Conservation (phyloP, 2,797 vertebrate species). For the Notamacropus eugenii region DNA sequence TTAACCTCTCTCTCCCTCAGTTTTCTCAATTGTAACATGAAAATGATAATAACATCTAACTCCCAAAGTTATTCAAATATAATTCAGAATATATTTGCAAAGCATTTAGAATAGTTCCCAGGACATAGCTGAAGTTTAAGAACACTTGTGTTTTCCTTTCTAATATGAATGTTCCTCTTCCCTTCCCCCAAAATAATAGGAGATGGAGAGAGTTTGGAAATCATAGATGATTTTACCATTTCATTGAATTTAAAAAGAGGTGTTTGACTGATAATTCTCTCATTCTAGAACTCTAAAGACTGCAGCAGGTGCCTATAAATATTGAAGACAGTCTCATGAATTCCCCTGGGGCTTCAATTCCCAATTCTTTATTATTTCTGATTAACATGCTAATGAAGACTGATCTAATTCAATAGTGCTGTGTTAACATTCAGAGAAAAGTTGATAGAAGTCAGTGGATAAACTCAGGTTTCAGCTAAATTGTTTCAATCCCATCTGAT, state of each 20-base stretch:
- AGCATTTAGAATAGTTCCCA: background rate
- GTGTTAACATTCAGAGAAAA: conserved; percentile 49
- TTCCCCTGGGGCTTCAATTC: conserved; percentile 24
- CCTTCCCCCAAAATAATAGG: background rate
- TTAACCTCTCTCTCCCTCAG: background rate
- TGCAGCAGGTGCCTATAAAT: conserved; percentile 35
- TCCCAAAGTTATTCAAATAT: background rate
- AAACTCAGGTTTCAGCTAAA: conserved; percentile 54
- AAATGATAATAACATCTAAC: background rate
- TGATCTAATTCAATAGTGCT: conserved; percentile 49
- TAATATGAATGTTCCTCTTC: background rate
- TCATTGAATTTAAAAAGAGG: background rate
- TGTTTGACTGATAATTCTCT: background rate
- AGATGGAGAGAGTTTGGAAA: background rate
- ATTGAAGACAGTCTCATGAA: conserved; percentile 49
- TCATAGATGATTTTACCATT: background rate
- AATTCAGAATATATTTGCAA: background rate
- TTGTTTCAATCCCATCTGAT: conserved; percentile 33
- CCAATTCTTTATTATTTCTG: conserved; percentile 50
- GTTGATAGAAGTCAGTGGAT: conserved; percentile 15
- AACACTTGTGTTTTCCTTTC: background rate
- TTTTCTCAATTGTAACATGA: background rate
- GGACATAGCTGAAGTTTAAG: background rate
- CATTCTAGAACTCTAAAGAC: background rate
- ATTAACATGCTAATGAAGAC: conserved; percentile 57